These are phyloP conservation scores for Urocitellus parryii DNA, from an alignment of 2,113 vertebrate genomes.

Conservation along the genomic window DNA sequence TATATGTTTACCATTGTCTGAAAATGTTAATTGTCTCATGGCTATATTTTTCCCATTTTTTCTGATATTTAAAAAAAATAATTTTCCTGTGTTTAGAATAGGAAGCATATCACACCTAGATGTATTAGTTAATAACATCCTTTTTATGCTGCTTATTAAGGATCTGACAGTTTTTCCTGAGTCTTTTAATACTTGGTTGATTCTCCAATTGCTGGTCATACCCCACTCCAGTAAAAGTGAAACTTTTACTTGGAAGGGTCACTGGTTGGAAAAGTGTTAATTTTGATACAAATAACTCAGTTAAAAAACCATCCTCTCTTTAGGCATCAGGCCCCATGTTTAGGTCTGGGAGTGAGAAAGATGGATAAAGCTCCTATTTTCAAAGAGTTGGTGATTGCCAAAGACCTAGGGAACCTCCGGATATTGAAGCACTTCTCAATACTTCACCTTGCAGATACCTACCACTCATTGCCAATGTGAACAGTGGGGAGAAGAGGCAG, in stretches of 20 bases:
- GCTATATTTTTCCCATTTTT: slow-evolving; percentile 9
- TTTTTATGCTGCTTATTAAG: background rate
- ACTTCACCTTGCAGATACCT: background rate
- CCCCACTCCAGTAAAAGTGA: background rate
- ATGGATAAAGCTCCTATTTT: background rate
- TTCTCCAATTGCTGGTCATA: background rate
- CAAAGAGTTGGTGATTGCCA: background rate
- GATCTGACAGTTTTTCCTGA: background rate
- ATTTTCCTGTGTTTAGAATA: background rate
- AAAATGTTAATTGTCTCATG: background rate
- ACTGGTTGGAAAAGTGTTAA: background rate
- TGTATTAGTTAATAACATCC: background rate
- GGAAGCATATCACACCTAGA: background rate
- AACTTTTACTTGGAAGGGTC: background rate
- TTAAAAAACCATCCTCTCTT: background rate
- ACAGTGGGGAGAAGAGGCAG: background rate
- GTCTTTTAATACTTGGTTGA: background rate
- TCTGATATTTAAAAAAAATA: background rate
- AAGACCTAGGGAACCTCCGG: background rate
- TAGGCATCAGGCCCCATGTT: background rate
- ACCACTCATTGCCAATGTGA: background rate
- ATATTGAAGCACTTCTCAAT: background rate
- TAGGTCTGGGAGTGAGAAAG: slow-evolving; percentile 1
- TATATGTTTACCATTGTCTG: background rate
- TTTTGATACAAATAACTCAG: slow-evolving; percentile 39